Conservation (phyloP, 64 coral and sea anemone species). For the Actinia equina region DNA sequence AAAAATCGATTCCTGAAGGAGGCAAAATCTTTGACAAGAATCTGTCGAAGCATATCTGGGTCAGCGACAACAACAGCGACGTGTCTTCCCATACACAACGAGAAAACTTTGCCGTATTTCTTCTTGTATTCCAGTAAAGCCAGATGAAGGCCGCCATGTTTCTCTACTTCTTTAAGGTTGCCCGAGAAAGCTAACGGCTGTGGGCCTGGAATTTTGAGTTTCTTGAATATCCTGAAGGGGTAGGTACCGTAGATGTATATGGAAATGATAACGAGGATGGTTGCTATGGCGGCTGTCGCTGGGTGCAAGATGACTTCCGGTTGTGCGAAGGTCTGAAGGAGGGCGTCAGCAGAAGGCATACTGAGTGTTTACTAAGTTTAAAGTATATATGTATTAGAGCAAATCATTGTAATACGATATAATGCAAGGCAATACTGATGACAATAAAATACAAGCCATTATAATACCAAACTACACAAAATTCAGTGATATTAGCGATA, state of each 20-base stretch:
- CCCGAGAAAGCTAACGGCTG: slow-evolving; percentile 49
- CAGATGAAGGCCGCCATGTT: slow-evolving; percentile 33
- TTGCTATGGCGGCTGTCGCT: neutral
- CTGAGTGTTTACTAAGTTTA: neutral
- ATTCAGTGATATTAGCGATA: too few relatives aligned
- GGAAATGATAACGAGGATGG: neutral
- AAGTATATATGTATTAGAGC: too few relatives aligned
- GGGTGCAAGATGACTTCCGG: neutral
- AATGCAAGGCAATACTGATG: too few relatives aligned
- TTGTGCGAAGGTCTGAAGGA: neutral
- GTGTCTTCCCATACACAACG: slow-evolving; percentile 27
- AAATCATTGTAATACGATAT: too few relatives aligned
- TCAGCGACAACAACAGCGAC: slow-evolving; percentile 32
- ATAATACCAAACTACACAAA: too few relatives aligned
- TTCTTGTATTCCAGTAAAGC: slow-evolving; percentile 37
- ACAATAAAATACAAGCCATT: too few relatives aligned
- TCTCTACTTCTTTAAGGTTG: slow-evolving; percentile 41
- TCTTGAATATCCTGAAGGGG: slow-evolving; percentile 31
- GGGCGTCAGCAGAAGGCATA: neutral
- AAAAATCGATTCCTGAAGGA: slow-evolving; percentile 35
- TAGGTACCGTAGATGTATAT: slow-evolving; percentile 57
- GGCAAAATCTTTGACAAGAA: slow-evolving; percentile 41
- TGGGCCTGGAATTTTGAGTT: slow-evolving; percentile 47
- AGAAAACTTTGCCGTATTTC: slow-evolving; percentile 45
- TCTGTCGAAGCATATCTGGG: slow-evolving; percentile 40